Percentiles rank a stretch among this genome's conserved stretches.
These are phyloP conservation scores for Ariolimax columbianus DNA, from an alignment of 2,888 invertebrate species.

Conservation along the genomic window DNA sequence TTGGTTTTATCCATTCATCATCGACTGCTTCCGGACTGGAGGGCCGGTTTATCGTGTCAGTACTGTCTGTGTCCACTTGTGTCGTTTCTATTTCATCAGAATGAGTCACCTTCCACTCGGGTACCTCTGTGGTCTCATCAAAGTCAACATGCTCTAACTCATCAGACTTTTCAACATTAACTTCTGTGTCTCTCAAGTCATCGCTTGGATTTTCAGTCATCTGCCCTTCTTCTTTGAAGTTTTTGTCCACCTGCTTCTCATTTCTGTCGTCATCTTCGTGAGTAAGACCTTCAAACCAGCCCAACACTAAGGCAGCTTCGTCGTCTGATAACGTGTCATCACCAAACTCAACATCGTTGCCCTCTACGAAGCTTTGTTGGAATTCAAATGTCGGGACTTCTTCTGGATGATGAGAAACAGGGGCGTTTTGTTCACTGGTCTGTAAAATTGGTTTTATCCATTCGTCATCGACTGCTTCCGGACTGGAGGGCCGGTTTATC, in stretches of 20 bases:
- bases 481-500: slow-evolving; percentile 1
- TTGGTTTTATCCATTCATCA: slow-evolving; percentile 34
- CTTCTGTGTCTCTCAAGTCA: neutral
- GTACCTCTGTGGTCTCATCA: neutral
- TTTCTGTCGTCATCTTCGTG: slow-evolving; percentile 8
- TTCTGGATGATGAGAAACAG: neutral
- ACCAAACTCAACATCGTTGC: slow-evolving; percentile 28
- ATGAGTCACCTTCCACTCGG: slow-evolving; percentile 10
- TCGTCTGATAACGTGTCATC: neutral
- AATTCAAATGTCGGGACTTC: neutral
- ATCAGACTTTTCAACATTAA: neutral
- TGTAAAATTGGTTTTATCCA: neutral
- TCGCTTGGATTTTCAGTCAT: neutral
- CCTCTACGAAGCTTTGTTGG: slow-evolving; percentile 3
- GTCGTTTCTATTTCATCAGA: slow-evolving; percentile 14
- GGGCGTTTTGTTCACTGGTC: neutral
- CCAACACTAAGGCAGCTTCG: slow-evolving; percentile 4
- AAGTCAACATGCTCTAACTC: neutral
- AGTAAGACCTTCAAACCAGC: slow-evolving; percentile 7
- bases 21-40: slow-evolving; percentile 36
- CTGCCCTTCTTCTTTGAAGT: neutral
- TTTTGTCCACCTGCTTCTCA: neutral
- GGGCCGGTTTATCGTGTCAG: neutral
- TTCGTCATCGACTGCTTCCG: slow-evolving; percentile 37
- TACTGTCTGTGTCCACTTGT: neutral